These are phyloP conservation scores for Synodontis membranacea DNA, from an alignment of 2,113 vertebrate species.

Conservation along the genomic window DNA sequence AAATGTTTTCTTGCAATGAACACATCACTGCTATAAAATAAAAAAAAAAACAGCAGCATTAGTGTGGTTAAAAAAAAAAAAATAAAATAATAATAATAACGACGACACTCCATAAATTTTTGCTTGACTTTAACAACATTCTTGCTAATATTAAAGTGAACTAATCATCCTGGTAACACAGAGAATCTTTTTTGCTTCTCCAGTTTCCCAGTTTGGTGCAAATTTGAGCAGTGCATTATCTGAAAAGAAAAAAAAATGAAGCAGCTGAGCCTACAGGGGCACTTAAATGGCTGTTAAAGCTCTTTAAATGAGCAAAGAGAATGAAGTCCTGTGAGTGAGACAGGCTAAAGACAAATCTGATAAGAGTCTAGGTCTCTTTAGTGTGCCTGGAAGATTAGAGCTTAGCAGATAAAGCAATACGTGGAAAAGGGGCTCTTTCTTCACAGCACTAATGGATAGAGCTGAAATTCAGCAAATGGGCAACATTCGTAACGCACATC, in stretches of 20 bases:
- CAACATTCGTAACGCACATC: neutral
- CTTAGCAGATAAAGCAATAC: conserved; percentile 32
- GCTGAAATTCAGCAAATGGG: neutral
- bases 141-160: neutral
- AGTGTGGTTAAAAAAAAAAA: neutral
- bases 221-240: conserved; percentile 45
- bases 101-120: neutral
- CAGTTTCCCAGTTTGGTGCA: conserved; percentile 4
- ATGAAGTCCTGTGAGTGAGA: conserved; percentile 40
- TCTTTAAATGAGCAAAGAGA: conserved; percentile 59
- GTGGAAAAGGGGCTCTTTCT: neutral
- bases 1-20: neutral
- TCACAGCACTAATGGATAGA: conserved; percentile 8
- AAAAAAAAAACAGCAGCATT: neutral
- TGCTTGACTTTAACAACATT: neutral
- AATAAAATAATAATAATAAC: too few relatives aligned
- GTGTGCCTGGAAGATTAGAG: conserved; percentile 20
- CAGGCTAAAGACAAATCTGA: conserved; percentile 63
- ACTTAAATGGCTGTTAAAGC: conserved; percentile 58
- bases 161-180: neutral
- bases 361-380: conserved; percentile 54
- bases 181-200: neutral
- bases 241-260: conserved; percentile 35
- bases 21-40: neutral
- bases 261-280: conserved; percentile 38